phyloP scores from a whole-genome alignment of 1,140 invertebrate species.

The Probaryconus sp. region DNA sequence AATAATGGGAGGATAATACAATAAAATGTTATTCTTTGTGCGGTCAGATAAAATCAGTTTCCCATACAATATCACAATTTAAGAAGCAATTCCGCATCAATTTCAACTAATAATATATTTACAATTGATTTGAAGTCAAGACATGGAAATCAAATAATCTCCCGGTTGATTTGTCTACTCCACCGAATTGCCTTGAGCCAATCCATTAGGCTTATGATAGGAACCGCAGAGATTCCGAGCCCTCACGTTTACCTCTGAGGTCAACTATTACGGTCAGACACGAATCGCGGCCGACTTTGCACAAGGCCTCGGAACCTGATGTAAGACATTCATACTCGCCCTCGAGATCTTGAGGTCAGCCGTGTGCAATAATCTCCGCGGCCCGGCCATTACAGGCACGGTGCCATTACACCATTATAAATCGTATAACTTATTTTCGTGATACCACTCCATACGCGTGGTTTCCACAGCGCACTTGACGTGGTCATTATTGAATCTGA shows the following conservation, averaged over 20 bases:
- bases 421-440: slow-evolving; percentile 70
- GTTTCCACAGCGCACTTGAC: slow-evolving; percentile 57
- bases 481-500: slow-evolving; percentile 66
- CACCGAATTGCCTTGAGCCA: slow-evolving; percentile 51
- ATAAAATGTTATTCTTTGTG: slow-evolving; percentile 39
- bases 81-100: slow-evolving; percentile 49
- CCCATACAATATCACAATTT: slow-evolving; percentile 54
- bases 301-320: slow-evolving; percentile 43
- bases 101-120: slow-evolving; percentile 61
- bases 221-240: slow-evolving; percentile 43
- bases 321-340: slow-evolving; percentile 44
- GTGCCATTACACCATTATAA: slow-evolving; percentile 74
- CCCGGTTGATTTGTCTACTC: slow-evolving; percentile 43
- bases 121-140: slow-evolving; percentile 59
- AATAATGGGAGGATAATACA: slow-evolving; percentile 19
- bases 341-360: slow-evolving; percentile 62
- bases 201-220: slow-evolving; percentile 55
- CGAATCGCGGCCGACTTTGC: slow-evolving; percentile 58
- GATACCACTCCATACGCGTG: slow-evolving; percentile 28
- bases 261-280: slow-evolving; percentile 60
- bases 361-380: slow-evolving; percentile 67
- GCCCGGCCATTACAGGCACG: slow-evolving; percentile 66
- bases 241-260: slow-evolving; percentile 52
- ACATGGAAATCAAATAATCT: slow-evolving; percentile 59
- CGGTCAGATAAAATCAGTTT: slow-evolving; percentile 38